Conservation (phyloP, 2,888 invertebrate species). For the Lepas anatifera region DNA sequence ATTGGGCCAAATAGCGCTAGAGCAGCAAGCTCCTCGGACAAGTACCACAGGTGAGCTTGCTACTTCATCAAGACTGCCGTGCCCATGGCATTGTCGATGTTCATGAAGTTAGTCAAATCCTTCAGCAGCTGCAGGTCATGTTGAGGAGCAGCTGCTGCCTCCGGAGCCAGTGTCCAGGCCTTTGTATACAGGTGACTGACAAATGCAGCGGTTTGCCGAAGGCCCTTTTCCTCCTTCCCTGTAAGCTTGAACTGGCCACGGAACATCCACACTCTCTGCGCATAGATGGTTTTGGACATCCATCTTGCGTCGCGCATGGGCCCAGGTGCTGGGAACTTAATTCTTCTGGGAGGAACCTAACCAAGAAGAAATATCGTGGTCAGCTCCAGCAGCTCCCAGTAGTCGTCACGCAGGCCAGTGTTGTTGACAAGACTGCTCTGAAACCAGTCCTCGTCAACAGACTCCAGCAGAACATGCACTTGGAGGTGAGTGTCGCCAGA, state of each 20-base stretch:
- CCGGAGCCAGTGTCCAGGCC: not conserved
- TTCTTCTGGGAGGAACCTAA: too few species aligned
- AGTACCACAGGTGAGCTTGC: not conserved
- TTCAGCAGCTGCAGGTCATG: not conserved
- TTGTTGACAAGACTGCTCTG: not conserved
- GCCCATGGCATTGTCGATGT: not conserved
- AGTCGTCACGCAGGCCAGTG: constrained; percentile 5
- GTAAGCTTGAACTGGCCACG: not conserved
- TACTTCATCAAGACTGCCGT: not conserved
- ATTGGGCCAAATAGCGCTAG: not conserved
- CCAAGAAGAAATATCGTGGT: not conserved
- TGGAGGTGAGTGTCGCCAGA: not conserved
- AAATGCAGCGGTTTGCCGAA: not conserved
- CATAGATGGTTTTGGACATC: not conserved
- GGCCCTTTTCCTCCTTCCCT: not conserved
- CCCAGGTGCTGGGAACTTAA: too few species aligned
- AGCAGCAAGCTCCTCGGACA: not conserved
- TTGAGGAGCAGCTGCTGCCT: not conserved
- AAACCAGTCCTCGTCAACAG: constrained; percentile 1
- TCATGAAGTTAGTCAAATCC: not conserved
- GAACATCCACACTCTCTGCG: not conserved
- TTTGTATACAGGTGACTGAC: not conserved
- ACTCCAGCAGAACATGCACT: not conserved
- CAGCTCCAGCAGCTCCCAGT: constrained; percentile 4
- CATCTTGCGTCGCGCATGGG: constrained; percentile 10